phyloP scores from a whole-genome alignment of 2,797 vertebrate genomes.

The Myotis findleyi region DNA sequence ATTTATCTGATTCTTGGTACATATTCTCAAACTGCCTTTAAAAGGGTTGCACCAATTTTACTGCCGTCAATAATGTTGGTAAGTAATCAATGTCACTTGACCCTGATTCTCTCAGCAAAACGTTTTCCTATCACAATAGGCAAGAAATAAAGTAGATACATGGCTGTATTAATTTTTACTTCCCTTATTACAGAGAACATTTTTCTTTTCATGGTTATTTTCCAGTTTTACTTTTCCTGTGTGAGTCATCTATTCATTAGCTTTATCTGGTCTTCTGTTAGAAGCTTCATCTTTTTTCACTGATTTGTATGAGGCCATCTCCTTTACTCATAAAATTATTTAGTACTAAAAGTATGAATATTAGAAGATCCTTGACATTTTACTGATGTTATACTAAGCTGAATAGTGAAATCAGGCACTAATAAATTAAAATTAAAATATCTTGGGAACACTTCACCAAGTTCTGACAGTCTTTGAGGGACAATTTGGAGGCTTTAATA shows the following conservation, averaged over 20 bases:
- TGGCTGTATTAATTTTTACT: neutral
- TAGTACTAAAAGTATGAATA: constrained; percentile 40
- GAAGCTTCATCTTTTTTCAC: neutral
- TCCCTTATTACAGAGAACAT: neutral
- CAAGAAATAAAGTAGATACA: neutral
- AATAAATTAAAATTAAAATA: constrained; percentile 67
- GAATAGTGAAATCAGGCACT: constrained; percentile 1
- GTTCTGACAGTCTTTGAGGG: constrained; percentile 44
- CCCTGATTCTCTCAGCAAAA: constrained; percentile 1
- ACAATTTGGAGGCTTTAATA: constrained; percentile 18
- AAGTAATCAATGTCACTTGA: neutral
- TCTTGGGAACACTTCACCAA: neutral
- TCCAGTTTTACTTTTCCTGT: neutral
- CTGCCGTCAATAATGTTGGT: neutral
- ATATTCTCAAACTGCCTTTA: neutral
- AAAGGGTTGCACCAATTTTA: neutral
- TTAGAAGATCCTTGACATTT: constrained; percentile 47
- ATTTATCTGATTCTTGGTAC: neutral
- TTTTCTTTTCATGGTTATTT: constrained; percentile 30
- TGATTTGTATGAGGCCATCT: neutral
- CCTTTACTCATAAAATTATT: constrained; percentile 41
- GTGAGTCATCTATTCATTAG: constrained; percentile 49
- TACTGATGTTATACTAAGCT: constrained; percentile 44
- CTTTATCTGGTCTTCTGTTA: constrained; percentile 46
- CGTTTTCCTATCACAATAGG: neutral